phyloP scores from a whole-genome alignment of 2,888 invertebrate species.

The Epiblema foenella region DNA sequence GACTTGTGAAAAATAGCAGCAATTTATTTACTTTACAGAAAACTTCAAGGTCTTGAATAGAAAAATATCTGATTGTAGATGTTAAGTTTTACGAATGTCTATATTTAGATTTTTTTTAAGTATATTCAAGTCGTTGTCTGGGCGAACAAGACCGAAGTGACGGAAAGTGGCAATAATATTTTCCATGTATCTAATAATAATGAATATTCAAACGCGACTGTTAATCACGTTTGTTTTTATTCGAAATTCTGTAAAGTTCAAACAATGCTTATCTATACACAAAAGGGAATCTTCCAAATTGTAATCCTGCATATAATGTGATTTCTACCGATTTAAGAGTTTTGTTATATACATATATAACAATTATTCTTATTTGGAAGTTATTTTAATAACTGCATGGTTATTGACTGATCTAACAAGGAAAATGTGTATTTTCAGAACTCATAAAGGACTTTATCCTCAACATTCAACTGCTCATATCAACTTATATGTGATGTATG shows the following conservation, averaged over 20 bases:
- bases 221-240: too few relatives aligned
- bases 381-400: too few relatives aligned
- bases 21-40: conserved; percentile 37
- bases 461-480: background rate
- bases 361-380: too few relatives aligned
- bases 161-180: background rate
- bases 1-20: conserved; percentile 40
- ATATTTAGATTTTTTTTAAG: background rate
- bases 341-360: too few relatives aligned
- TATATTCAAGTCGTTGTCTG: background rate
- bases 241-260: too few relatives aligned
- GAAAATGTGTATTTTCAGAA: conserved; percentile 16
- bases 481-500: background rate
- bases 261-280: too few relatives aligned
- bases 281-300: too few relatives aligned
- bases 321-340: too few relatives aligned
- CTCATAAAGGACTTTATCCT: conserved; percentile 15
- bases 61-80: conserved; percentile 16
- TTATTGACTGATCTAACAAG: too few relatives aligned
- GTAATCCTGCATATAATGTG: too few relatives aligned
- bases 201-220: too few relatives aligned
- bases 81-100: too few relatives aligned
- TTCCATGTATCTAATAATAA: background rate
- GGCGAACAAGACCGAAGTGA: background rate
- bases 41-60: conserved; percentile 25